Evolutionary conservation across 2,113 vertebrate genomes (phyloP).

Genomic region (Dicaeum eximium): DNA sequence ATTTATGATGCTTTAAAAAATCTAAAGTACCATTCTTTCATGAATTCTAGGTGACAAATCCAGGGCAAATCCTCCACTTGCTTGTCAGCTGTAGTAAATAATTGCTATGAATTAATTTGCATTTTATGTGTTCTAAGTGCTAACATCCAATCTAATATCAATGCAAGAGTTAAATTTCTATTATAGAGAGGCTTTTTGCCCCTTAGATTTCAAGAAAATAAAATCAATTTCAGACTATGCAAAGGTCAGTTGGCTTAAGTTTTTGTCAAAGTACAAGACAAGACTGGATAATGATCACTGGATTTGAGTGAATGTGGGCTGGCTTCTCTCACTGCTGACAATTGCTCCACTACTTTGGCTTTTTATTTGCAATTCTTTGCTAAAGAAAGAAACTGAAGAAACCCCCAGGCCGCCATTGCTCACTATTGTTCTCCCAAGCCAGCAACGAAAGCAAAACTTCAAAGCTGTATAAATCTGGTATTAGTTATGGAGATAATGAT

Average conservation of each 20-base stretch:
- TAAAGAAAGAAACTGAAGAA: not conserved
- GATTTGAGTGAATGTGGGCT: not conserved
- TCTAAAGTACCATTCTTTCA: not conserved
- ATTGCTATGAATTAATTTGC: not conserved
- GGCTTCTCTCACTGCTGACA: not conserved
- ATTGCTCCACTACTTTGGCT: not conserved
- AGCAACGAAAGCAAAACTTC: slow-evolving; percentile 2
- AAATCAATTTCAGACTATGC: not conserved
- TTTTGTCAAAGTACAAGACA: not conserved
- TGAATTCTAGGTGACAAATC: not conserved
- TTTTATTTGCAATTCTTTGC: not conserved
- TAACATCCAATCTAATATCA: not conserved
- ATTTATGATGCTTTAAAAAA: not conserved
- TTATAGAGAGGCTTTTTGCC: not conserved
- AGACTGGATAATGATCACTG: not conserved
- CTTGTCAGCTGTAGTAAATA: not conserved
- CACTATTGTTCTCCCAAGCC: not conserved
- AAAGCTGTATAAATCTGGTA: not conserved
- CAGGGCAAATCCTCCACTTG: not conserved
- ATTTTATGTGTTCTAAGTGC: not conserved
- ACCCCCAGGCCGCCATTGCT: not conserved
- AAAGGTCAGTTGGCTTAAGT: not conserved
- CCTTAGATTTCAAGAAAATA: not conserved
- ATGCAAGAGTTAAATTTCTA: not conserved
- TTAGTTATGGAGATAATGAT: slow-evolving; percentile 9